Evolutionary conservation across 1,140 invertebrate genomes (phyloP).

Genomic region (Magallana ariakensis): DNA sequence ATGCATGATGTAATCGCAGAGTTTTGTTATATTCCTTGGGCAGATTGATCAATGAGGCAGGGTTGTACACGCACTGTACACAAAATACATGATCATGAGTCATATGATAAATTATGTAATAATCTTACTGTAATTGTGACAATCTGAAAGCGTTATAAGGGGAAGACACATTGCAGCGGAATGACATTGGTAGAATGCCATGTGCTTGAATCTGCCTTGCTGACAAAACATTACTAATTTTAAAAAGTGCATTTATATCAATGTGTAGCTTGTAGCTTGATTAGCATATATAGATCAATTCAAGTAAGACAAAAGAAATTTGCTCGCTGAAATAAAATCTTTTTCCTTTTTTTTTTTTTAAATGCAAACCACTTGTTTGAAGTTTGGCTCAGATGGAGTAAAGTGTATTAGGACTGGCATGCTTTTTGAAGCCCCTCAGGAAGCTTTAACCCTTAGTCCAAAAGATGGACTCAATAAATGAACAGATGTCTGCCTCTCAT

Average conservation of each 20-base stretch:
- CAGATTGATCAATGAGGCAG: not conserved
- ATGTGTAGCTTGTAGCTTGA: not conserved
- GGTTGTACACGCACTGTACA: not conserved
- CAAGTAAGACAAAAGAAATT: not conserved
- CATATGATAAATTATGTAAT: constrained; percentile 35
- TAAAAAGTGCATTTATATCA: not conserved
- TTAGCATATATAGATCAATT: constrained; percentile 10
- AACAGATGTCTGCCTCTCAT: constrained; percentile 29
- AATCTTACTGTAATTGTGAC: constrained; percentile 7
- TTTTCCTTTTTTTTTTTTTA: not conserved
- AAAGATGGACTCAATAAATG: constrained; percentile 21
- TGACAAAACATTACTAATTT: not conserved
- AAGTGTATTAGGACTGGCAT: not conserved
- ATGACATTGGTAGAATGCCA: no score
- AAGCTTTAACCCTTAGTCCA: not conserved
- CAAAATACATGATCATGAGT: constrained; percentile 20
- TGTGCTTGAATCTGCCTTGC: no score
- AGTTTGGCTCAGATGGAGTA: not conserved
- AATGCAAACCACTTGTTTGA: constrained; percentile 13
- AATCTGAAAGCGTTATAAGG: not conserved
- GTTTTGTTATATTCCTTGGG: not conserved
- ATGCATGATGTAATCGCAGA: constrained; percentile 1
- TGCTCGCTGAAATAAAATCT: not conserved
- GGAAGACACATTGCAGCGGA: no score
- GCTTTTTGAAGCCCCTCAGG: not conserved